phyloP scores from a whole-genome alignment of 2,113 vertebrate genomes.

The Macaca fascicularis region DNA sequence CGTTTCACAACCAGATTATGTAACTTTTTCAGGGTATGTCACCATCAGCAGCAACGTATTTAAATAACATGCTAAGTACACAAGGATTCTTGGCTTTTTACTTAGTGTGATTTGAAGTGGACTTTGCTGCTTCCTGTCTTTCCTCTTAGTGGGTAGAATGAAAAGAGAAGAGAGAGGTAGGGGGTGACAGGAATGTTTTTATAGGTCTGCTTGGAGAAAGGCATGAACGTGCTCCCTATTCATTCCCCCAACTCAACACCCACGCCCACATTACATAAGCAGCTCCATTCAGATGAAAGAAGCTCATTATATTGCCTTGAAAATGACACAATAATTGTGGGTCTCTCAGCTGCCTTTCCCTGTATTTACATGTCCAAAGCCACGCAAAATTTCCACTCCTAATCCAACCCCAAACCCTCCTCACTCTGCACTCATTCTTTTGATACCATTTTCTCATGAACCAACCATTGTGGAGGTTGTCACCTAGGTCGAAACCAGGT shows the following conservation, averaged over 20 bases:
- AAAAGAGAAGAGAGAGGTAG: neutral
- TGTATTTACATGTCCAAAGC: conserved; percentile 29
- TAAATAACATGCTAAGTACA: conserved; percentile 28
- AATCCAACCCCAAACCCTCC: neutral
- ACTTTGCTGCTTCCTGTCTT: neutral
- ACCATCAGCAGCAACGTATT: neutral
- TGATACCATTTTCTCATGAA: conserved; percentile 21
- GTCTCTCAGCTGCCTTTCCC: conserved; percentile 8
- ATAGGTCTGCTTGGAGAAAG: conserved; percentile 5
- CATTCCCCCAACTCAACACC: neutral
- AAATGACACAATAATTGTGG: conserved; percentile 45
- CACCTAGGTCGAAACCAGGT: neutral
- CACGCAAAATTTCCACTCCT: neutral
- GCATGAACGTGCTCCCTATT: neutral
- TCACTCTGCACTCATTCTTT: neutral
- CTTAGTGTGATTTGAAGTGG: neutral
- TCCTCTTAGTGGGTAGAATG: neutral
- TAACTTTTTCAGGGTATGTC: conserved; percentile 43
- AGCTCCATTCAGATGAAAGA: conserved; percentile 39
- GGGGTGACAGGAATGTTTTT: neutral
- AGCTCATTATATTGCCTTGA: conserved; percentile 41
- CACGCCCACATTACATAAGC: conserved; percentile 12
- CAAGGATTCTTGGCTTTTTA: neutral
- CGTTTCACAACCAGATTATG: conserved; percentile 59
- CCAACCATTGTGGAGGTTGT: neutral